These are phyloP conservation scores for Notodonta dromedarius DNA, from an alignment of 2,888 invertebrate genomes.

Conservation along the genomic window DNA sequence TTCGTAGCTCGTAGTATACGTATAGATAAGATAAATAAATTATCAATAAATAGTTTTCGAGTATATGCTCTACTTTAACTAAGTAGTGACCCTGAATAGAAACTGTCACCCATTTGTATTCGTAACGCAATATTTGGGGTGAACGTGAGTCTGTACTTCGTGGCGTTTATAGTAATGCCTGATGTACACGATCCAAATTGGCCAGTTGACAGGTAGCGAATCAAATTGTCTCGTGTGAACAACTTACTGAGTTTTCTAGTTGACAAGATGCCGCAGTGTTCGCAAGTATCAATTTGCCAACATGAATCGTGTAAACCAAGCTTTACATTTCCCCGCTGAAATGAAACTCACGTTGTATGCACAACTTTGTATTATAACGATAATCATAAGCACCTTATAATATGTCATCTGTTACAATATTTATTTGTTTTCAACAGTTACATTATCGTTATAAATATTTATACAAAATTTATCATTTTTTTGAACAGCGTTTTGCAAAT, in stretches of 20 bases:
- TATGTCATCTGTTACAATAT: conserved; percentile 82
- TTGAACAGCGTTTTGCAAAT: conserved; percentile 72
- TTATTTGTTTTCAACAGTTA: conserved; percentile 76
- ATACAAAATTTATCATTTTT: conserved; percentile 80
- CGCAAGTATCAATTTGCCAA: too few relatives aligned
- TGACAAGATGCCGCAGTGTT: too few relatives aligned
- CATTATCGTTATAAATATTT: conserved; percentile 81
- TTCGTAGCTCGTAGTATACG: conserved; percentile 12
- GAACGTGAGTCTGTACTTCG: too few relatives aligned
- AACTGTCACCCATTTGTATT: too few relatives aligned
- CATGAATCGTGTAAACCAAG: too few relatives aligned
- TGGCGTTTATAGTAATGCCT: too few relatives aligned
- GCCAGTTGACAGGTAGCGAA: too few relatives aligned
- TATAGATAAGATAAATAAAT: conserved; percentile 39
- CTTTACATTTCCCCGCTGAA: conserved; percentile 12
- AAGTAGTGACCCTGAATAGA: too few relatives aligned
- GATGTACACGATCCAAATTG: too few relatives aligned
- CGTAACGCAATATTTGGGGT: too few relatives aligned
- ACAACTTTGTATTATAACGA: conserved; percentile 85
- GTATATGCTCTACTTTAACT: conserved; percentile 9
- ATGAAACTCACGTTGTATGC: conserved; percentile 65
- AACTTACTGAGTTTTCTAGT: too few relatives aligned
- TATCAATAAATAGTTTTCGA: conserved; percentile 40
- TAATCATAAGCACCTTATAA: conserved; percentile 84
- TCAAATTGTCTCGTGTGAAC: too few relatives aligned